These are phyloP conservation scores for Platypus cylindrus DNA, from an alignment of 2,888 invertebrate genomes.

Conservation along the genomic window DNA sequence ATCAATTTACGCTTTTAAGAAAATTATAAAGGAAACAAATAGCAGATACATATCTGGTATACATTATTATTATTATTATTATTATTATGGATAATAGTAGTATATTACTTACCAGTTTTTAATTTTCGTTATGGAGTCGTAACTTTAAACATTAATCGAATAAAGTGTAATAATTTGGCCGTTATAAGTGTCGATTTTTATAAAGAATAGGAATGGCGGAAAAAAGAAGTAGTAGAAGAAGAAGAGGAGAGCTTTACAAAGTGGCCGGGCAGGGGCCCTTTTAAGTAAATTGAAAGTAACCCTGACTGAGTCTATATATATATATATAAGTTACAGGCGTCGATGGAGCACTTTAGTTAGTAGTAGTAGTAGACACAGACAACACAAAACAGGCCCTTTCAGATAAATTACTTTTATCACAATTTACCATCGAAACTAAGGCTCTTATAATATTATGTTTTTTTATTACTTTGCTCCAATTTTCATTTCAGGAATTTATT, in stretches of 20 bases:
- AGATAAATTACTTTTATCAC: slow-evolving; percentile 31
- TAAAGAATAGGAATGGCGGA: slow-evolving; percentile 29
- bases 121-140: slow-evolving; percentile 25
- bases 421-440: slow-evolving; percentile 25
- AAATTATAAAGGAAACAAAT: slow-evolving; percentile 9
- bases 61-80: too few species aligned
- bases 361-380: slow-evolving; percentile 26
- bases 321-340: slow-evolving; percentile 28
- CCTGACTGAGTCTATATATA: slow-evolving; percentile 3
- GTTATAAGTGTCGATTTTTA: slow-evolving; percentile 35
- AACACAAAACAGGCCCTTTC: slow-evolving; percentile 30
- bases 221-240: too few species aligned
- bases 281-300: slow-evolving; percentile 36
- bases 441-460: slow-evolving; percentile 21
- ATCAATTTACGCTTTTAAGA: slow-evolving; percentile 12
- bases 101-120: slow-evolving; percentile 18
- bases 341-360: slow-evolving; percentile 31
- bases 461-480: slow-evolving; percentile 13
- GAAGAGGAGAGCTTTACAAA: too few species aligned
- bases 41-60: too few species aligned
- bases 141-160: slow-evolving; percentile 24
- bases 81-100: too few species aligned
- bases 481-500: slow-evolving; percentile 5
- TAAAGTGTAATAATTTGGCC: slow-evolving; percentile 28
- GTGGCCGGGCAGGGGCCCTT: slow-evolving; percentile 35